Evolutionary conservation across 2,797 vertebrate species (phyloP), one percentile per base, ranked within the genome.

Genomic region (Onychomys leucogaster): DNA sequence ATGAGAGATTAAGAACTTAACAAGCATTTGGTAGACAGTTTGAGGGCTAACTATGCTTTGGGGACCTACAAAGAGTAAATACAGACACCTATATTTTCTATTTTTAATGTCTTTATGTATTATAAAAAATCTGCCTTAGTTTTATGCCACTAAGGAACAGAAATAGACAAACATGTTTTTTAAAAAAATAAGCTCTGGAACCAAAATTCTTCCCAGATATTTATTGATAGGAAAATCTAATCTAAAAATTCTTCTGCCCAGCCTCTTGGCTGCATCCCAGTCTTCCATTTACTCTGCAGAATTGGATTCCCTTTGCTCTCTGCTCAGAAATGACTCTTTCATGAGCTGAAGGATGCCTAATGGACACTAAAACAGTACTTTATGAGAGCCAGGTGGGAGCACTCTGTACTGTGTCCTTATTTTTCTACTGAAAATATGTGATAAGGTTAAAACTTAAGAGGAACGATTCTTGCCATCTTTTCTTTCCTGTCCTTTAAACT

Each of bases 121-220:
- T 67, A 1, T 55, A 69, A 69, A 96, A 91, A 97, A 85, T 77
- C 69, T 91, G 69, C 37, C 59, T 77, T 93, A 83, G n/a, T 71
- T 94, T 91, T 71, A 29, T 88, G 65, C 75, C 78, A 78, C 49
- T 59, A 95, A 90, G 49, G 61, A 96, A 67, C 1, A 12, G 73
- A 98, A 98, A 86, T 27, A 97, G 52, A 96, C 2, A 27, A 95
- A 94, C 94, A 82, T 71, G 3, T 95, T 94, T 95, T 94, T 95
- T 96, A 97, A 84, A 73, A 21, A 97, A 97, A 96, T 25, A 57
- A 37, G 55, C 32, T 55, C 34, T 94, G 86, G 92, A 97, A 98
- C 97, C 8, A 88, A 96, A 97, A 95, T 92, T 98, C 67, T 96
- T 94, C 96, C 91, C 91, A 97, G 95, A 96, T 93, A 98, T 97